Evolutionary conservation across 1,140 invertebrate species (phyloP), one percentile per base, ranked within the genome.

Genomic region (Vanessa atalanta): DNA sequence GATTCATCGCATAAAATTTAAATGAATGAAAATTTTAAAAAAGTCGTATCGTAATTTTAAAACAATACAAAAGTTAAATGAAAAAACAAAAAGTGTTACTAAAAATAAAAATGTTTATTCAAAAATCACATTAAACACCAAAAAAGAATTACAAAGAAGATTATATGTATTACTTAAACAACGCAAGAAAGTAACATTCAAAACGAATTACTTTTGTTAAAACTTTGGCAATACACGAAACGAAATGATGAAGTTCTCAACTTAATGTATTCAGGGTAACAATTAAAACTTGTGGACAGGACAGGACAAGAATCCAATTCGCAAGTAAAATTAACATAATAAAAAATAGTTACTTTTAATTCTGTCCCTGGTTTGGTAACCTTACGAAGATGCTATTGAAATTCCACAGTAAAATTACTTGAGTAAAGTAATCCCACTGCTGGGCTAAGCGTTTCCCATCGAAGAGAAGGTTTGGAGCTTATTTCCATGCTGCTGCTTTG

Each of bases 161-260:
- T 15, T n/a, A 61, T 61, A 23, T 20, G 11, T 61, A 13, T 37
- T 61, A 11, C 37, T 20, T 23, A 47, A 68, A 68, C 53, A 68
- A 47, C 51, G 53, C n/a, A 68, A 63, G 26, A 31, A 68, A 69
- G 68, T 47, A 53, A 9, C 47, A 64, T 55, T 69, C 51, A 50
- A 72, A 73, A 66, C 23, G 53, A 60, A 67, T 73, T 66, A 73
- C 37, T 26, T 43, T 65, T 48, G 43, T 61, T 73, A n/a, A 67
- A 67, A 73, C 51, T 73, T 73, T 15, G 47, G 55, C 47, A 73
- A 60, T 61, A 47, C 64, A 48, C 48, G 71, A 67, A 73, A 57
- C 51, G 31, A 68, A 57, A 68, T 15, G 15, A 55, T 51, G 37
- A 61, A 65, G 53, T 43, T 51, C 43, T 31, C 51, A 67, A 61